Conservation (phyloP, 1,140 invertebrate species). For the Caerostris extrusa region DNA sequence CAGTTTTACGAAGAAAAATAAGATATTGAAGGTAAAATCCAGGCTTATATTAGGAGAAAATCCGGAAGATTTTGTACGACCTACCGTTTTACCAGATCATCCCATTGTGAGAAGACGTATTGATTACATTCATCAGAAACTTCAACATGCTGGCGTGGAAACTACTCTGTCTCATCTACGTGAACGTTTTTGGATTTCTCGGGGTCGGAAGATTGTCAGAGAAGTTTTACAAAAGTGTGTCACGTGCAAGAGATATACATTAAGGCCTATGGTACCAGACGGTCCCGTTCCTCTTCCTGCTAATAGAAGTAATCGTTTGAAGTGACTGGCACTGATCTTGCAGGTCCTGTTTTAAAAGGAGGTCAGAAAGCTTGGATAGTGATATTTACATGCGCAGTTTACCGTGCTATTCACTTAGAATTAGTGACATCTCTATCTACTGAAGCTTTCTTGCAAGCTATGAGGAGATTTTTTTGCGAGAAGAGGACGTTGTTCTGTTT, state of each 20-base stretch:
- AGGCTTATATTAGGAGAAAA: conserved; percentile 16
- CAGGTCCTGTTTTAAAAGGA: conserved; percentile 44
- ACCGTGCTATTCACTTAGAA: conserved; percentile 80
- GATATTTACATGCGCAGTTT: conserved; percentile 49
- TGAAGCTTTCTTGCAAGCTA: conserved; percentile 80
- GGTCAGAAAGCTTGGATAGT: conserved; percentile 57
- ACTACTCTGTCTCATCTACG: conserved; percentile 5
- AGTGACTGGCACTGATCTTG: conserved; percentile 49
- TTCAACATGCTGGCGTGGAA: not conserved
- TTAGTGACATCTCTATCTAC: conserved; percentile 80
- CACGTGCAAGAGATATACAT: conserved; percentile 2
- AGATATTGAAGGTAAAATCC: conserved; percentile 9
- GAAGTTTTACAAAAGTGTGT: conserved; percentile 18
- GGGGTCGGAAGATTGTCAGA: conserved; percentile 18
- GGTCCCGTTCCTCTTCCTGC: conserved; percentile 7
- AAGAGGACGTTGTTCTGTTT: conserved; percentile 79
- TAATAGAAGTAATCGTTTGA: conserved; percentile 28
- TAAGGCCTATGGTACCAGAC: not conserved
- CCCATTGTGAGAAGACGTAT: conserved; percentile 2
- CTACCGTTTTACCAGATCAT: conserved; percentile 51
- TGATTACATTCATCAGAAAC: not conserved
- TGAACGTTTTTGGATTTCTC: conserved; percentile 61
- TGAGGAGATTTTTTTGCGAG: conserved; percentile 81
- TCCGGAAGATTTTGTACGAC: conserved; percentile 9
- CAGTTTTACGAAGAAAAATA: conserved; percentile 45